Conservation (phyloP, 2,113 vertebrate species). For the Petrocephalus microphthalmus region DNA sequence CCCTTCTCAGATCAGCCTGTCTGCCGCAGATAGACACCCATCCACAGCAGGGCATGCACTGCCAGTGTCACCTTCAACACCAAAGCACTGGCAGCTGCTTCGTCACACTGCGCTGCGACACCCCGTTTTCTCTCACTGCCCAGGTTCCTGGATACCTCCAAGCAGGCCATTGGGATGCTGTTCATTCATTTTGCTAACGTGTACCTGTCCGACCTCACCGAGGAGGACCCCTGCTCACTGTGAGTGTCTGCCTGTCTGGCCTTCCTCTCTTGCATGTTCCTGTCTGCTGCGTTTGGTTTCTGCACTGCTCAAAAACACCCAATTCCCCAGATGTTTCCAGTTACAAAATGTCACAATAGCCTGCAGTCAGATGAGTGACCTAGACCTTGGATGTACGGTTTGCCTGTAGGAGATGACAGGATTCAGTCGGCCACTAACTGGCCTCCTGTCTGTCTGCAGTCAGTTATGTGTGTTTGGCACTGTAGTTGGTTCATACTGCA, state of each 20-base stretch:
- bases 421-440: background rate
- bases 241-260: constrained; percentile 59
- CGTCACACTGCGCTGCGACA: background rate
- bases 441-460: background rate
- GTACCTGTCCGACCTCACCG: constrained; percentile 90
- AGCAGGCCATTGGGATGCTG: constrained; percentile 98
- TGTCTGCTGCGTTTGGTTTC: background rate
- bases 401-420: background rate
- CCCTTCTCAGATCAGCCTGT: background rate
- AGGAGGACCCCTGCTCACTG: constrained; percentile 96
- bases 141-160: constrained; percentile 98
- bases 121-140: constrained; percentile 12
- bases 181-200: constrained; percentile 99
- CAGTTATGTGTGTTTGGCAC: background rate
- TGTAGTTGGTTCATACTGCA: background rate
- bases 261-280: background rate
- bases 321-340: background rate
- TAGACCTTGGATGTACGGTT: background rate
- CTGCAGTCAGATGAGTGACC: background rate
- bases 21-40: background rate
- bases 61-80: background rate
- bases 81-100: background rate
- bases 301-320: background rate
- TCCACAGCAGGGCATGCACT: background rate
- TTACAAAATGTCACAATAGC: background rate